Percentiles rank a stretch among this genome's conserved stretches.
phyloP scores from a whole-genome alignment of 1,140 invertebrate genomes.

The Batillaria attramentaria region DNA sequence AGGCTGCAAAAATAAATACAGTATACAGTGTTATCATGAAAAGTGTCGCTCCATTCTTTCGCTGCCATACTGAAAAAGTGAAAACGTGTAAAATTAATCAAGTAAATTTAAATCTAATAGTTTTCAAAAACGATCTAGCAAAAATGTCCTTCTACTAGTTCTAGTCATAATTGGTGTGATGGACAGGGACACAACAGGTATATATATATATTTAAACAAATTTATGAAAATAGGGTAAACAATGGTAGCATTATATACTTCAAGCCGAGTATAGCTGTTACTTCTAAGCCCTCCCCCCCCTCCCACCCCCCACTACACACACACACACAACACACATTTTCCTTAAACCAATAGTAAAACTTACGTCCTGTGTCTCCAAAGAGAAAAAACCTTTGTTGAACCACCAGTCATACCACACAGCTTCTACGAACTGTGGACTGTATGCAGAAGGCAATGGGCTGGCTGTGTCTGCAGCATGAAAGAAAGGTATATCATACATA shows the following conservation, averaged over 20 bases:
- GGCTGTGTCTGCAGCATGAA: conserved; percentile 6
- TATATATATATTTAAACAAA: no score
- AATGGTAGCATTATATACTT: no score
- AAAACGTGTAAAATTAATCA: not conserved
- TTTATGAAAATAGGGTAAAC: no score
- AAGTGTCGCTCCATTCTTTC: not conserved
- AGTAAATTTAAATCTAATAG: not conserved
- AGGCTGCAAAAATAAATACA: conserved; percentile 14
- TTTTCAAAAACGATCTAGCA: conserved; percentile 6
- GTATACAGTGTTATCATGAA: not conserved
- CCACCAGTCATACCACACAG: conserved; percentile 96
- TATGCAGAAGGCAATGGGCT: conserved; percentile 89
- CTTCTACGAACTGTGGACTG: conserved; percentile 95
- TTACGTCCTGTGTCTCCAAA: not conserved
- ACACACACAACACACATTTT: not conserved
- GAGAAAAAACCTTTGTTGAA: conserved; percentile 94
- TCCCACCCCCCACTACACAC: not conserved
- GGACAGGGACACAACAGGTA: not conserved
- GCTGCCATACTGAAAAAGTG: not conserved
- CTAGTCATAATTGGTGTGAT: not conserved
- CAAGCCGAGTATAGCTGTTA: no score
- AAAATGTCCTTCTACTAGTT: not conserved
- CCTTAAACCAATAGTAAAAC: no score
- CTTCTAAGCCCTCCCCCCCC: no score
- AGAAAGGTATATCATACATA: no score